phyloP scores from a whole-genome alignment of 2,113 vertebrate genomes.

The Peromyscus maniculatus region DNA sequence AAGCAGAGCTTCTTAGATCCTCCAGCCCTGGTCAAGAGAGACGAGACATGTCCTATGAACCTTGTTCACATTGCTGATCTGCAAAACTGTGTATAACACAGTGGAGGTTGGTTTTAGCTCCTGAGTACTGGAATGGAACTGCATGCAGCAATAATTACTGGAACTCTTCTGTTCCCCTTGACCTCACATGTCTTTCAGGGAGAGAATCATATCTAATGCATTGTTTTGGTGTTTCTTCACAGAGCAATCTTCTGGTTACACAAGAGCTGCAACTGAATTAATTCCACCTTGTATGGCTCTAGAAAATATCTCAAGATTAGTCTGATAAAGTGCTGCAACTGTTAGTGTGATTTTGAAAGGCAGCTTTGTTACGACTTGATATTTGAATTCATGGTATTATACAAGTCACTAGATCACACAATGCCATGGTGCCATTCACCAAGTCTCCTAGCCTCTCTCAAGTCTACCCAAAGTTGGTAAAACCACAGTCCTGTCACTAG shows the following conservation, averaged over 20 bases:
- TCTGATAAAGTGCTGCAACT: slow-evolving; percentile 24
- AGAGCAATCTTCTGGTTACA: slow-evolving; percentile 33
- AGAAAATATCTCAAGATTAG: slow-evolving; percentile 57
- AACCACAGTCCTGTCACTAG: neutral
- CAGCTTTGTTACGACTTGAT: slow-evolving; percentile 50
- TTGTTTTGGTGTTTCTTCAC: slow-evolving; percentile 18
- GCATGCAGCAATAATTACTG: neutral
- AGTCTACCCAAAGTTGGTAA: neutral
- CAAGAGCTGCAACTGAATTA: slow-evolving; percentile 57
- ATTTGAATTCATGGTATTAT: slow-evolving; percentile 8
- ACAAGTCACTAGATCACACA: neutral
- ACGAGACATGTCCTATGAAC: neutral
- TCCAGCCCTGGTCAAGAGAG: neutral
- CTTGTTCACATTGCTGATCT: neutral
- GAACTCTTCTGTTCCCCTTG: neutral
- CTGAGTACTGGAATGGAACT: neutral
- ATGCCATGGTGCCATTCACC: neutral
- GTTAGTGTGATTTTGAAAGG: slow-evolving; percentile 54
- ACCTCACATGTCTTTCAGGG: slow-evolving; percentile 31
- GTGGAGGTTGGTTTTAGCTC: neutral
- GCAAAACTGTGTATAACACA: neutral
- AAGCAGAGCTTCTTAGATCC: neutral
- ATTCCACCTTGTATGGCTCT: slow-evolving; percentile 33
- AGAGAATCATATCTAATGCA: neutral
- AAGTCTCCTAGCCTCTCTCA: neutral